phyloP scores from a whole-genome alignment of 1,140 invertebrate species.

The Drosophila lacteicornis region DNA sequence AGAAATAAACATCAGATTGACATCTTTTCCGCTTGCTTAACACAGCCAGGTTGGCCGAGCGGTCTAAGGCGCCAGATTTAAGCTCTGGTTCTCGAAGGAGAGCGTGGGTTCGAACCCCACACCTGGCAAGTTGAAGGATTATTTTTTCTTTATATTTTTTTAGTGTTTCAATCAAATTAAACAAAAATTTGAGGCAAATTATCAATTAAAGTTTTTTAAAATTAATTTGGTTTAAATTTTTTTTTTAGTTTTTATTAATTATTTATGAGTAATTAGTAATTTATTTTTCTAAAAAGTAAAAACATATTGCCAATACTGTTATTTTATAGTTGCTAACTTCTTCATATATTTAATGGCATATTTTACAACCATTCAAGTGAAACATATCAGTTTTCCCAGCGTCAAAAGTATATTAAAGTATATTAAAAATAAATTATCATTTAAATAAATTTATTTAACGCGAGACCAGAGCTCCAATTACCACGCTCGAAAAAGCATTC shows the following conservation, averaged over 20 bases:
- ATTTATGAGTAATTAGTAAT: not conserved
- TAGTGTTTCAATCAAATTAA: not conserved
- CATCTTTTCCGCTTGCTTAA: not conserved
- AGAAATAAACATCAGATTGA: not conserved
- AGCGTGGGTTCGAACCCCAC: conserved; percentile 38
- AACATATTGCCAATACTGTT: no score
- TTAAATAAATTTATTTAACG: not conserved
- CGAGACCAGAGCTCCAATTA: not conserved
- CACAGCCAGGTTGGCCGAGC: conserved; percentile 28
- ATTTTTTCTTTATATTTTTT: not conserved
- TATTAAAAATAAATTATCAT: not conserved
- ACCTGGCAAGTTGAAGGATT: conserved; percentile 1
- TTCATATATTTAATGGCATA: no score
- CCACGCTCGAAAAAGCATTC: conserved; percentile 2
- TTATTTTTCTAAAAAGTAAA: not conserved
- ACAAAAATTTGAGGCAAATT: not conserved
- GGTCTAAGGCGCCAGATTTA: conserved; percentile 38
- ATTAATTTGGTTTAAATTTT: not conserved
- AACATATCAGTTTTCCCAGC: not conserved
- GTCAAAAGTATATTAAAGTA: not conserved
- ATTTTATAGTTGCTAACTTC: no score
- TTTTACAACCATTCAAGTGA: not conserved
- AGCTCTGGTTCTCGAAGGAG: conserved; percentile 35
- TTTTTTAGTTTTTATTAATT: not conserved
- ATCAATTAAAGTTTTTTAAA: not conserved